A percentile compares a stretch with the other conserved stretches of the same genome.
phyloP scores from a whole-genome alignment of 1,140 invertebrate species.

The Euwallacea similis region DNA sequence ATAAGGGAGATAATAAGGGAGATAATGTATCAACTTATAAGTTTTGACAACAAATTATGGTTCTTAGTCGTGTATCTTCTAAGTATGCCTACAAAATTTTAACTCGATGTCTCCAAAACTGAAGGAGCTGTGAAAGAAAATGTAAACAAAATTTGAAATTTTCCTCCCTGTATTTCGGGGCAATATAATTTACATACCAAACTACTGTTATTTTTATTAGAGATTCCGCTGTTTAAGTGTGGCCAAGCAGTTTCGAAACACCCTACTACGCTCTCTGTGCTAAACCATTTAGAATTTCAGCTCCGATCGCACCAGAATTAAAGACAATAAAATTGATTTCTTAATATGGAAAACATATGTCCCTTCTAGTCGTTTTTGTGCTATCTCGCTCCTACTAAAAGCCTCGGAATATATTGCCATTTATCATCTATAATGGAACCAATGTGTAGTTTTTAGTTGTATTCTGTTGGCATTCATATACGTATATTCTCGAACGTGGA shows the following conservation, averaged over 20 bases:
- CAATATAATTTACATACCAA: no score
- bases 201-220: no score
- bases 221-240: background rate
- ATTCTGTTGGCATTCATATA: constrained; percentile 34
- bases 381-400: constrained; percentile 36
- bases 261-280: background rate
- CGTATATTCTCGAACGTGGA: constrained; percentile 16
- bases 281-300: background rate
- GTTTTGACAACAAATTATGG: no score
- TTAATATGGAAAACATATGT: constrained; percentile 39
- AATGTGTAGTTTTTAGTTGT: constrained; percentile 40
- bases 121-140: no score
- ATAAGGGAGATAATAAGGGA: no score
- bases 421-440: constrained; percentile 42
- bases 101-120: no score
- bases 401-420: constrained; percentile 39
- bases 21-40: no score
- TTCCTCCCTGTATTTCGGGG: no score
- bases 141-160: no score
- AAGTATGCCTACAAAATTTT: no score
- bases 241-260: background rate
- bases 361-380: constrained; percentile 36
- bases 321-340: constrained; percentile 40
- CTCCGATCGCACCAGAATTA: constrained; percentile 17
- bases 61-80: no score